A percentile compares a stretch with the other conserved stretches of the same genome.
These are phyloP conservation scores for Hestina assimilis DNA, from an alignment of 1,140 invertebrate species.

Conservation along the genomic window DNA sequence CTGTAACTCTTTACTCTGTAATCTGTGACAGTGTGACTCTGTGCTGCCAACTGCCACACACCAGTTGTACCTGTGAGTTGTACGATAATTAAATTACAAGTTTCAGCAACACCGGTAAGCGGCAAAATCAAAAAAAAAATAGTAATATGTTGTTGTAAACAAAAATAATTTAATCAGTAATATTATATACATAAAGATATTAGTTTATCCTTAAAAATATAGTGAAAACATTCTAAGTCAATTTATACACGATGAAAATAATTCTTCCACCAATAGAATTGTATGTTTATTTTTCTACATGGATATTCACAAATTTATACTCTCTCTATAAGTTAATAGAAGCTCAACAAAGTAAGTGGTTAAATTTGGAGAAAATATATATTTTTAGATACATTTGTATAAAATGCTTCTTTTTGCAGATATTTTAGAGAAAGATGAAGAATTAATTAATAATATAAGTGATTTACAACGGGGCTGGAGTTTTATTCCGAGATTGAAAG, in stretches of 20 bases:
- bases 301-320: constrained; percentile 62
- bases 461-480: constrained; percentile 65
- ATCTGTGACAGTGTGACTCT: no score
- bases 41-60: no score
- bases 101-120: neutral
- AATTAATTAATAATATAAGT: constrained; percentile 33
- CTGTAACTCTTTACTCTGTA: no score
- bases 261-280: constrained; percentile 45
- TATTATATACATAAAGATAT: no score
- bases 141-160: no score
- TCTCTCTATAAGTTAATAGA: constrained; percentile 55
- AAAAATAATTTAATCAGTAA: no score
- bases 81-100: neutral
- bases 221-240: no score
- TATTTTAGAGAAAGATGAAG: constrained; percentile 39
- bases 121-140: constrained; percentile 1
- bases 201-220: no score
- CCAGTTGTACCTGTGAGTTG: neutral
- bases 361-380: neutral
- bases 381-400: neutral
- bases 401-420: constrained; percentile 41
- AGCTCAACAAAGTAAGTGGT: constrained; percentile 55
- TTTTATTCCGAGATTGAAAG: constrained; percentile 53
- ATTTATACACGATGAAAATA: constrained; percentile 36
- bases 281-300: constrained; percentile 52